Percentiles rank a stretch among this genome's conserved stretches.
These are phyloP conservation scores for Etia nguti DNA, from an alignment of 2,113 vertebrate species.

Conservation along the genomic window DNA sequence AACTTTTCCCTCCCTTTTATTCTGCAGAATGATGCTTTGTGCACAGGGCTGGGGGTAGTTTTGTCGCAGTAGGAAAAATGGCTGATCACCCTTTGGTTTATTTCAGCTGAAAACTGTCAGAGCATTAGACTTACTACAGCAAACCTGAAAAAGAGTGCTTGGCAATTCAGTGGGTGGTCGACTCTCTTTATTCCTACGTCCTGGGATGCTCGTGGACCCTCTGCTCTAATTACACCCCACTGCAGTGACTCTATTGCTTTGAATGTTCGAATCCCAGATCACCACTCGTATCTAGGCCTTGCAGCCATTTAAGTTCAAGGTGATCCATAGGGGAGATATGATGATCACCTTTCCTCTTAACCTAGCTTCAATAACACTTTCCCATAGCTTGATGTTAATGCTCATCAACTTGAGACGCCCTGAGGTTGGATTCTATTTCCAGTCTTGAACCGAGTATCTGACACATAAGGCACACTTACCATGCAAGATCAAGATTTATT, in stretches of 20 bases:
- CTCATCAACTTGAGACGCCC: background rate
- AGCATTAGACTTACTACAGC: background rate
- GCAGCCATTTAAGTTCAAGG: background rate
- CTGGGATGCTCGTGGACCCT: background rate
- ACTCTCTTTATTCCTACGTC: background rate
- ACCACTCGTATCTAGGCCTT: background rate
- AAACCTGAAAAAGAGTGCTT: background rate
- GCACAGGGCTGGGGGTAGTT: background rate
- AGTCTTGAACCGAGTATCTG: too few species aligned
- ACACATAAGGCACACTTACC: too few species aligned
- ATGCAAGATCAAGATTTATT: too few species aligned
- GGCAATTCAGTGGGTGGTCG: background rate
- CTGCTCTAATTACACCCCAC: background rate
- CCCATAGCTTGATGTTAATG: background rate
- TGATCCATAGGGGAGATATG: background rate
- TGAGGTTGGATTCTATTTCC: too few species aligned
- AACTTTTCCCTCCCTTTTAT: background rate
- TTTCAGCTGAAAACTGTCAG: background rate
- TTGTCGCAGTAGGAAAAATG: background rate
- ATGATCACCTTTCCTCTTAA: background rate
- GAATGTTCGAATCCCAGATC: background rate
- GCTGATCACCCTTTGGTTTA: background rate
- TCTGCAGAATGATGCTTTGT: background rate
- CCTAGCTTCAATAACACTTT: background rate
- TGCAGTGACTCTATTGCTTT: background rate